Conservation (phyloP, 1,140 invertebrate species). For the Meloidogyne hapla region DNA sequence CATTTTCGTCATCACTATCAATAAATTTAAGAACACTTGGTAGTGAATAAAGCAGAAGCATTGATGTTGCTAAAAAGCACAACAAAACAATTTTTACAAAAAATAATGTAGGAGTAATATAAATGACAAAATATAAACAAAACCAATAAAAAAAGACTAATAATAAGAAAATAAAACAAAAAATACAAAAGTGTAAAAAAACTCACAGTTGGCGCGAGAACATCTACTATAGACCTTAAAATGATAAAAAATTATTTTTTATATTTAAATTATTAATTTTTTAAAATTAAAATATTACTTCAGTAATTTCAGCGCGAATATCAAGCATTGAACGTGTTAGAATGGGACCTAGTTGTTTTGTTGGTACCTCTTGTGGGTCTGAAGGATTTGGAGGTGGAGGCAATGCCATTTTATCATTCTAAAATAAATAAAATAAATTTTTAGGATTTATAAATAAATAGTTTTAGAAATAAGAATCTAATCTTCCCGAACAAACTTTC, state of each 20-base stretch:
- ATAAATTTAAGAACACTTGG: constrained; percentile 4
- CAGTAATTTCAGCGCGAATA: constrained; percentile 61
- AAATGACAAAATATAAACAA: not conserved
- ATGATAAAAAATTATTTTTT: not conserved
- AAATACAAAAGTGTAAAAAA: constrained; percentile 35
- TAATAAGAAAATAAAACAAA: constrained; percentile 24
- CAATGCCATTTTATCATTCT: constrained; percentile 59
- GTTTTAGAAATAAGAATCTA: no score
- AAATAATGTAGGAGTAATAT: constrained; percentile 1
- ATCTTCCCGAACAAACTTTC: no score
- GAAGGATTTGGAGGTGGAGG: constrained; percentile 51
- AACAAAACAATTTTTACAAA: constrained; percentile 20
- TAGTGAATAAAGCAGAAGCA: not conserved
- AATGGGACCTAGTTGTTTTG: constrained; percentile 57
- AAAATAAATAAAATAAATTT: constrained; percentile 21
- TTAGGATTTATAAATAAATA: no score
- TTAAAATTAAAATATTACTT: constrained; percentile 31
- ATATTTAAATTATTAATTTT: not conserved
- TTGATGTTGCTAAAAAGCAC: constrained; percentile 11
- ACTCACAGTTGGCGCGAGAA: constrained; percentile 59
- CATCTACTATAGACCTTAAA: constrained; percentile 48
- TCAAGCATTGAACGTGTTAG: constrained; percentile 59
- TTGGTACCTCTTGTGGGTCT: constrained; percentile 55
- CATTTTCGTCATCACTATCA: not conserved
- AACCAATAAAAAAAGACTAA: constrained; percentile 15